Evolutionary conservation across 2,113 vertebrate species (phyloP).

Genomic region (Jaculus jaculus): DNA sequence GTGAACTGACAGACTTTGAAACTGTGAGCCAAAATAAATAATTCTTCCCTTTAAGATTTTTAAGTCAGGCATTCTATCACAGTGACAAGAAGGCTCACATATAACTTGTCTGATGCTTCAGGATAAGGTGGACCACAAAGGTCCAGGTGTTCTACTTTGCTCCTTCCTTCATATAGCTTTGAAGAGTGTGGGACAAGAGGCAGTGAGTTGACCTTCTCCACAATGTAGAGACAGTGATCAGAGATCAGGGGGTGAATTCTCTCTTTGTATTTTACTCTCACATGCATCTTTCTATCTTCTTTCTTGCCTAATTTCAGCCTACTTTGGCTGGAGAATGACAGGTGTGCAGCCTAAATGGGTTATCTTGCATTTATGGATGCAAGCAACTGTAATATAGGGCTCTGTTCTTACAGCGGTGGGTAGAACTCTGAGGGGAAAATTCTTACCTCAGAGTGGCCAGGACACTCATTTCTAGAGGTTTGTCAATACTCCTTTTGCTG

Average conservation of each 20-base stretch:
- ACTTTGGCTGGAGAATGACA: neutral
- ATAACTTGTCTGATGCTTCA: constrained; percentile 1
- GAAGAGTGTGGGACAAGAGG: neutral
- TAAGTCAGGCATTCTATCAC: no score
- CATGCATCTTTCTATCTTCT: neutral
- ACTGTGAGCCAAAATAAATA: neutral
- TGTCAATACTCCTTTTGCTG: neutral
- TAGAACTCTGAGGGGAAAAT: neutral
- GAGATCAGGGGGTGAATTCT: no score
- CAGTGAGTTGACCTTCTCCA: neutral
- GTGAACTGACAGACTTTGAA: neutral
- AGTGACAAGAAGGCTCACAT: neutral
- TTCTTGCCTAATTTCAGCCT: neutral
- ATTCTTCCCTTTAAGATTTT: neutral
- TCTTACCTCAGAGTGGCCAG: neutral
- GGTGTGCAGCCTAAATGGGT: neutral
- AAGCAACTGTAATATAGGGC: neutral
- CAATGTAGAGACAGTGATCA: neutral
- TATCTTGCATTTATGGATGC: neutral
- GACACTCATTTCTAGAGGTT: neutral
- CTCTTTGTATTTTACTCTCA: neutral
- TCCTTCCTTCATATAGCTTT: neutral
- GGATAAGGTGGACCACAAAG: neutral
- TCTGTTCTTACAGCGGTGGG: neutral
- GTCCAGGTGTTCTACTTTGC: constrained; percentile 31